These are phyloP conservation scores for Diorhabda elongata DNA, from an alignment of 1,140 invertebrate genomes.

Conservation along the genomic window DNA sequence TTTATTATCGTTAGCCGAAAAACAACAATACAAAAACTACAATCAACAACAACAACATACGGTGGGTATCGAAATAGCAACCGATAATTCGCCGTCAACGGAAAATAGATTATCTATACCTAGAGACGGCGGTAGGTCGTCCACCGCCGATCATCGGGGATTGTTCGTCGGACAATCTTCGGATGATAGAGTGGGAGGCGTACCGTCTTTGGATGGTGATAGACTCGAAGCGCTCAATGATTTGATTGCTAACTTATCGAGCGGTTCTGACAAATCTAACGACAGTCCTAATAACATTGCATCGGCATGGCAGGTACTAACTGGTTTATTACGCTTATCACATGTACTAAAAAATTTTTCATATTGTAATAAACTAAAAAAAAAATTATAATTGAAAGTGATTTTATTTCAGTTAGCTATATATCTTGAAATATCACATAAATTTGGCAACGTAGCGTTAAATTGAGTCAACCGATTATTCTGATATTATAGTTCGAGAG, in stretches of 20 bases:
- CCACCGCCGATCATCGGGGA: not conserved
- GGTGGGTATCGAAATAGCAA: constrained; percentile 39
- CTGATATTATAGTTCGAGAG: too few species aligned
- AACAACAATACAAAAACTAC: constrained; percentile 32
- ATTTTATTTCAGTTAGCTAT: too few species aligned
- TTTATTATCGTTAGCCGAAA: constrained; percentile 50
- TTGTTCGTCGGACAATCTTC: not conserved
- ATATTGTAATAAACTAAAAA: too few species aligned
- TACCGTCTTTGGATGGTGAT: constrained; percentile 25
- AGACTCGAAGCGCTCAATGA: constrained; percentile 44
- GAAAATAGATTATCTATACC: constrained; percentile 27
- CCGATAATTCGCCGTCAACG: constrained; percentile 46
- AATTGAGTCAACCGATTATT: too few species aligned
- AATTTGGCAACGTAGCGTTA: too few species aligned
- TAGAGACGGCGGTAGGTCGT: constrained; percentile 12
- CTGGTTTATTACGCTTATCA: not conserved
- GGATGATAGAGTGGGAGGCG: constrained; percentile 26
- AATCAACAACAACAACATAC: constrained; percentile 9
- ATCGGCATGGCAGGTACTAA: constrained; percentile 48
- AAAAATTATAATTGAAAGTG: too few species aligned
- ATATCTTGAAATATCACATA: too few species aligned
- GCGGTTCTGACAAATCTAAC: constrained; percentile 44
- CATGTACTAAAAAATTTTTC: too few species aligned
- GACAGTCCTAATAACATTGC: constrained; percentile 43
- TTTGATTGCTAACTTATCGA: constrained; percentile 45